Evolutionary conservation across 2,113 vertebrate species (phyloP).

Genomic region (Puma concolor): DNA sequence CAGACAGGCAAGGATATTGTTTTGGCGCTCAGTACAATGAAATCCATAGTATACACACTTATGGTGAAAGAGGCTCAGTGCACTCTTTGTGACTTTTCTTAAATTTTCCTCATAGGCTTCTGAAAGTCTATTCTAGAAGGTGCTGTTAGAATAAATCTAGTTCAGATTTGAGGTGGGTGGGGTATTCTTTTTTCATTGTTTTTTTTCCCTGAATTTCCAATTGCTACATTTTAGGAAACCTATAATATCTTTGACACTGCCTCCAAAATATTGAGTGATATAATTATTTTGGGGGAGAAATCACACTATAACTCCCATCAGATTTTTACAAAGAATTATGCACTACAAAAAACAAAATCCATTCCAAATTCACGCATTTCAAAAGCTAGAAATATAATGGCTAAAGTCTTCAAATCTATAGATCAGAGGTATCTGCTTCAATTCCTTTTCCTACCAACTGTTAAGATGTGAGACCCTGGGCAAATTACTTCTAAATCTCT

Average conservation of each 20-base stretch:
- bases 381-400: not conserved
- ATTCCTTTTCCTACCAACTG: not conserved
- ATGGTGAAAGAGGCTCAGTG: not conserved
- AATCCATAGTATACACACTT: not conserved
- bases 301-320: not conserved
- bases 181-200: not conserved
- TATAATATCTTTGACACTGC: not conserved
- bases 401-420: not conserved
- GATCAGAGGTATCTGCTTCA: not conserved
- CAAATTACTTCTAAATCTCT: not conserved
- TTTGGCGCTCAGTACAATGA: not conserved
- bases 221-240: not conserved
- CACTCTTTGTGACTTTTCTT: not conserved
- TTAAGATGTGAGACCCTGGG: not conserved
- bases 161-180: not conserved
- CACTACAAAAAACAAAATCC: slow-evolving; percentile 9
- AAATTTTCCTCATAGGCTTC: not conserved
- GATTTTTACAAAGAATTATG: slow-evolving; percentile 32
- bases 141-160: not conserved
- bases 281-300: not conserved
- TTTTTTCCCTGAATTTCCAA: not conserved
- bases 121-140: slow-evolving; percentile 17
- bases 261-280: not conserved
- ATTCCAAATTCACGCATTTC: not conserved
- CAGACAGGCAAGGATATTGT: not conserved